Base-by-base conservation (phyloP, 2,113 vertebrate genomes). In the Grantiella picta region DNA sequence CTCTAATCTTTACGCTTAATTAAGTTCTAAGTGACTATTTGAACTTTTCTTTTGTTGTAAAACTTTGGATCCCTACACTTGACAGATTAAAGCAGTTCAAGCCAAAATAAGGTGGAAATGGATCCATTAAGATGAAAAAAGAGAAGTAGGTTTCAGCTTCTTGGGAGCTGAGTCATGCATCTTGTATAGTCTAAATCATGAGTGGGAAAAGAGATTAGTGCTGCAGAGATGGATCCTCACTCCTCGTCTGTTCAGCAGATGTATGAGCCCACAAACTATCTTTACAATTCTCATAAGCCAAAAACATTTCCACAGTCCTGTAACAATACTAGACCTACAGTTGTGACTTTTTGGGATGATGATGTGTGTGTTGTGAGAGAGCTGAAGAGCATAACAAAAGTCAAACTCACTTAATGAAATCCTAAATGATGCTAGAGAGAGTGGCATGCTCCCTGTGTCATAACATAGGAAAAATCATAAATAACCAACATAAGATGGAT, bases 151-250 rank as follows among this genome's bases (percentile, higher is more conserved):
- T 7, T 54, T 60, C 38, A 64, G 18, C 31, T 83, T 94, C 84
- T 60, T 1, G 1, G 36, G 38, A 86, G 5, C 50, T 40, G 36
- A 84, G 44, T 44, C 6, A 28, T 2, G 2, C 1, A 1, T 65
- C 11, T 9, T 13, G 35, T n/a, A 23, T 29, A 42, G 21, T 31
- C 25, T 52, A 69, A 78, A 65, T 85, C 25, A 72, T 27, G n/a
- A 73, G 22, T 29, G 31, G 40, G 19, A 69, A 77, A 87, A 29
- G 27, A 73, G 56, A n/a, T 45, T 31, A 59, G 29, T 22, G 16
- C 25, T 70, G 12, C 54, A 69, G 36, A 56, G 50, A 33, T 52
- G 27, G 40, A 42, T 70, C 6, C 22, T 64, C 36, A 65, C 10
- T 85, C 35, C 40, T 56, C 14, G 0, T 52, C 60, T 52, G 16